Evolutionary conservation across 2,113 vertebrate genomes (phyloP).

Genomic region (Phrynosoma platyrhinos): DNA sequence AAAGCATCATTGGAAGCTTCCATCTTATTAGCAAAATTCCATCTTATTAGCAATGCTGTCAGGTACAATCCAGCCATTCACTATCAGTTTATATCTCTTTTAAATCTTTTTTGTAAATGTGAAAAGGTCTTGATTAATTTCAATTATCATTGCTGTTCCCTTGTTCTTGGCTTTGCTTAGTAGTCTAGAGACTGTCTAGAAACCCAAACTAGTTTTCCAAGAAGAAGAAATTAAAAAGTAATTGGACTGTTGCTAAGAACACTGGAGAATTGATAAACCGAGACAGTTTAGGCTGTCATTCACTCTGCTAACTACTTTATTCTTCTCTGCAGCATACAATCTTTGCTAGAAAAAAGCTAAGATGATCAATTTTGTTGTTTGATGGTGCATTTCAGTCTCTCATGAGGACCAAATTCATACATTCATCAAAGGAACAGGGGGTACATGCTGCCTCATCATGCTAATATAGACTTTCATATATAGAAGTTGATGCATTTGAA

Average conservation of each 20-base stretch:
- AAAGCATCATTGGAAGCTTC: too few species aligned
- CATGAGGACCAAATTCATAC: background rate
- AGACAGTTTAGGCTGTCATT: constrained; percentile 1
- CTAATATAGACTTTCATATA: constrained; percentile 11
- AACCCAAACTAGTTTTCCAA: background rate
- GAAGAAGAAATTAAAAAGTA: background rate
- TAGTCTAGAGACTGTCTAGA: background rate
- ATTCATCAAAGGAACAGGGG: background rate
- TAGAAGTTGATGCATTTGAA: background rate
- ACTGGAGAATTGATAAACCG: background rate
- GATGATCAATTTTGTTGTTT: constrained; percentile 8
- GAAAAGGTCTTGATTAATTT: constrained; percentile 7
- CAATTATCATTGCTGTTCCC: background rate
- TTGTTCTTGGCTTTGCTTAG: background rate
- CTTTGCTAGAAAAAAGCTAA: background rate
- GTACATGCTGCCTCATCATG: background rate
- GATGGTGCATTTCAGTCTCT: background rate
- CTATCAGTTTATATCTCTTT: background rate
- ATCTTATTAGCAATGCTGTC: too few species aligned
- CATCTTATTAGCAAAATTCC: too few species aligned
- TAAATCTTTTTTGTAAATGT: background rate
- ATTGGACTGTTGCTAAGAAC: background rate
- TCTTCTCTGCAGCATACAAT: background rate
- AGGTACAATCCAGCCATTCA: background rate
- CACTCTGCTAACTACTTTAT: background rate